A percentile compares a stretch with the other conserved stretches of the same genome.
phyloP scores from a whole-genome alignment of 2,113 vertebrate genomes.

The Podocnemis expansa region DNA sequence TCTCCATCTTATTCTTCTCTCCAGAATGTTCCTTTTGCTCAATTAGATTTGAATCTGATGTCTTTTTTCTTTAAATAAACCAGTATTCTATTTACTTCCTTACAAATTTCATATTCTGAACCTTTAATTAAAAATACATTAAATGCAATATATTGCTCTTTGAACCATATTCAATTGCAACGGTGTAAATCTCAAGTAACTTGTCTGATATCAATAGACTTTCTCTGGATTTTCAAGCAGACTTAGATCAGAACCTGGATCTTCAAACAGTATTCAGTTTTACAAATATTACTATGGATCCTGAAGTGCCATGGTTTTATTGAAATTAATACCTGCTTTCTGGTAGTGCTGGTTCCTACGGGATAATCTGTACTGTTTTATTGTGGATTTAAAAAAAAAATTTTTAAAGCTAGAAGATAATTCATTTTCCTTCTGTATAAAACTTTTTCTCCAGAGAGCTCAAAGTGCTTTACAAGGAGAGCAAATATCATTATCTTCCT shows the following conservation, averaged over 20 bases:
- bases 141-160: not conserved
- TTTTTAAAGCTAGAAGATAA: not conserved
- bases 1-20: not conserved
- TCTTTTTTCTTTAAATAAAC: not conserved
- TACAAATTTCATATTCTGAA: not conserved
- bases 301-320: not conserved
- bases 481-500: not conserved
- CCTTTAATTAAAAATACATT: not conserved
- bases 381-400: not conserved
- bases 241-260: not conserved
- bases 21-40: not conserved
- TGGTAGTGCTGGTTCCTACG: not conserved
- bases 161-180: not conserved
- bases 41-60: not conserved
- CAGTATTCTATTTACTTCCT: not conserved
- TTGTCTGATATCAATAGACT: not conserved
- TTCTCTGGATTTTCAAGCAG: not conserved
- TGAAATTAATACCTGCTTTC: not conserved
- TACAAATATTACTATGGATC: not conserved
- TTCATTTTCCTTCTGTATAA: not conserved
- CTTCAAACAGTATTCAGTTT: not conserved
- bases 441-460: not conserved
- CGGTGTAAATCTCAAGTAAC: accelerated
- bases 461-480: not conserved
- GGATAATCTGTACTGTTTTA: not conserved